Conservation (phyloP, 2,888 invertebrate genomes). For the Panzeria rudis region DNA sequence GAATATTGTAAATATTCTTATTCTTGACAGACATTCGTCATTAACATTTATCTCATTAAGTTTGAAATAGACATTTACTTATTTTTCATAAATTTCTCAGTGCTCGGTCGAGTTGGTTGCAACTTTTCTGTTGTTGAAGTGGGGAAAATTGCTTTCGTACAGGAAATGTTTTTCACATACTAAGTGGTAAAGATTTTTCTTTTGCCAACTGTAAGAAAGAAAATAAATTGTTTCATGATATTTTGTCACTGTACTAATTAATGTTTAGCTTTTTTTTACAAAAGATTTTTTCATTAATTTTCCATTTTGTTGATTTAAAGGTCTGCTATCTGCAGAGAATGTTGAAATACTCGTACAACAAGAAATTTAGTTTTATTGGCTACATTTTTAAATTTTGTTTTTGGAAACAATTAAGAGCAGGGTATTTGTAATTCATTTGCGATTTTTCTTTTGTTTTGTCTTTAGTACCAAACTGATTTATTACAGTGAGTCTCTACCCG, state of each 20-base stretch:
- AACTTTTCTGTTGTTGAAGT: constrained; percentile 13
- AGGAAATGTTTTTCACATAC: constrained; percentile 70
- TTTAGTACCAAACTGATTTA: constrained; percentile 21
- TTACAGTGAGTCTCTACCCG: too few relatives aligned
- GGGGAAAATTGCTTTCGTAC: constrained; percentile 33
- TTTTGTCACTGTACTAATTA: constrained; percentile 66
- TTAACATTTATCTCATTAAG: constrained; percentile 72
- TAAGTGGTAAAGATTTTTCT: constrained; percentile 9
- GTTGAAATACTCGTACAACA: too few relatives aligned
- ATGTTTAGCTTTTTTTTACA: constrained; percentile 13
- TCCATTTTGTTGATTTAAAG: constrained; percentile 19
- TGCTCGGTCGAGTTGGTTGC: constrained; percentile 25
- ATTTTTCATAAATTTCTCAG: neutral
- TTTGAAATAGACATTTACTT: constrained; percentile 50
- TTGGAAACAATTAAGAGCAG: neutral
- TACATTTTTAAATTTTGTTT: neutral
- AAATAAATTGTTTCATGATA: constrained; percentile 55
- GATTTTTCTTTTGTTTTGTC: neutral
- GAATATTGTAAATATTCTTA: constrained; percentile 58
- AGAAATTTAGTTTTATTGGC: neutral
- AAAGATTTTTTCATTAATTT: constrained; percentile 43
- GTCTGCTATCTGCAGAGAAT: neutral
- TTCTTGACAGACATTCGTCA: constrained; percentile 72
- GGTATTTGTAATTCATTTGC: neutral
- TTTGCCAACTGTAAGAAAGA: constrained; percentile 19